Evolutionary conservation across 2,888 invertebrate species (phyloP).

Genomic region (Heliconius charithonia): DNA sequence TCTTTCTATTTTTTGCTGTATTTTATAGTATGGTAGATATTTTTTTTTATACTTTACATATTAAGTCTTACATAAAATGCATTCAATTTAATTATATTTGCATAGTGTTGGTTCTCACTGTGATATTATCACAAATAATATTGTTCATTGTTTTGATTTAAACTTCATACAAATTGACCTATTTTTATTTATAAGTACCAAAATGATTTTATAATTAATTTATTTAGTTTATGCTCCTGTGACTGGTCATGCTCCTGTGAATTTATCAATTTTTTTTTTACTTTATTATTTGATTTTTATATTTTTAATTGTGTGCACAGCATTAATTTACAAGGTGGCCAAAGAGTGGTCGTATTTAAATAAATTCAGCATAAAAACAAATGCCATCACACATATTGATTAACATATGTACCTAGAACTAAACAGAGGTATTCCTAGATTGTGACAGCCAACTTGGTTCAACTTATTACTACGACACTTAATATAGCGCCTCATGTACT

Average conservation of each 20-base stretch:
- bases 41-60: background rate
- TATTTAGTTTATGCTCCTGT: background rate
- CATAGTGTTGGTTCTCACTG: no score
- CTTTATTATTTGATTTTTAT: background rate
- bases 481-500: background rate
- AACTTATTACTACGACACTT: background rate
- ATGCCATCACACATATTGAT: background rate
- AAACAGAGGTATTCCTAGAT: background rate
- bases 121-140: no score
- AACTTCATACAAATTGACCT: no score
- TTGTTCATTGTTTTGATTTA: no score
- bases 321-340: background rate
- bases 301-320: background rate
- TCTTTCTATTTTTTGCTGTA: slow-evolving; percentile 3
- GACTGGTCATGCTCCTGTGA: background rate
- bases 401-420: background rate
- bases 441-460: background rate
- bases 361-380: background rate
- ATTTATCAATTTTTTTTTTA: background rate
- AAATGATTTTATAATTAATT: background rate
- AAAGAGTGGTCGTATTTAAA: background rate
- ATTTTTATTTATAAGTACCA: no score
- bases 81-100: no score
- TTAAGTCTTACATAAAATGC: no score
- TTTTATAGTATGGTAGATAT: background rate